Percentiles rank a stretch among this genome's conserved stretches.
phyloP scores from a whole-genome alignment of 2,113 vertebrate species.

The Bettongia penicillata region DNA sequence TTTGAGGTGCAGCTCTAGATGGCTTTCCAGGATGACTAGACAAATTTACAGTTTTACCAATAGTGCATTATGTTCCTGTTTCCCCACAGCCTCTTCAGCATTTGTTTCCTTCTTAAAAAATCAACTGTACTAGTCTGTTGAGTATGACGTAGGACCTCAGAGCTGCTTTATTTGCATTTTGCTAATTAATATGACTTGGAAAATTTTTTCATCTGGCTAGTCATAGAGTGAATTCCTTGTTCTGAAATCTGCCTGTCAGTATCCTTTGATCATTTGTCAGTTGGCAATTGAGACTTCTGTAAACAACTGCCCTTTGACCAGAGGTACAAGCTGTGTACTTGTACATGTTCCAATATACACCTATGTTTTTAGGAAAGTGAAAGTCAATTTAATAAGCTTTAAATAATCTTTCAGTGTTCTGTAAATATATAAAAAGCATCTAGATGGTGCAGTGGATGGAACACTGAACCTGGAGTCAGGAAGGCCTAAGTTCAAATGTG shows the following conservation, averaged over 20 bases:
- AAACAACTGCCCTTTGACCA: background rate
- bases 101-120: background rate
- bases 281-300: background rate
- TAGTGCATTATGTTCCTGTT: background rate
- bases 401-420: background rate
- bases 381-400: constrained; percentile 18
- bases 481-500: too few relatives aligned
- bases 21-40: background rate
- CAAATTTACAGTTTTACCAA: background rate
- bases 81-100: background rate
- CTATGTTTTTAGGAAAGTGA: constrained; percentile 4
- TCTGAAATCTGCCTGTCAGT: background rate
- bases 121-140: background rate
- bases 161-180: background rate
- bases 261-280: background rate
- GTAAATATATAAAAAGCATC: background rate
- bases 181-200: background rate
- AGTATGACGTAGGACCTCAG: background rate
- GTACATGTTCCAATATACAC: background rate
- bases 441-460: background rate
- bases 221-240: background rate
- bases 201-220: background rate
- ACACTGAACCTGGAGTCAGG: too few relatives aligned
- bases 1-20: background rate
- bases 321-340: background rate